A percentile compares a stretch with the other conserved stretches of the same genome.
phyloP scores from a whole-genome alignment of 1,140 invertebrate genomes.

The Dreissena polymorpha region DNA sequence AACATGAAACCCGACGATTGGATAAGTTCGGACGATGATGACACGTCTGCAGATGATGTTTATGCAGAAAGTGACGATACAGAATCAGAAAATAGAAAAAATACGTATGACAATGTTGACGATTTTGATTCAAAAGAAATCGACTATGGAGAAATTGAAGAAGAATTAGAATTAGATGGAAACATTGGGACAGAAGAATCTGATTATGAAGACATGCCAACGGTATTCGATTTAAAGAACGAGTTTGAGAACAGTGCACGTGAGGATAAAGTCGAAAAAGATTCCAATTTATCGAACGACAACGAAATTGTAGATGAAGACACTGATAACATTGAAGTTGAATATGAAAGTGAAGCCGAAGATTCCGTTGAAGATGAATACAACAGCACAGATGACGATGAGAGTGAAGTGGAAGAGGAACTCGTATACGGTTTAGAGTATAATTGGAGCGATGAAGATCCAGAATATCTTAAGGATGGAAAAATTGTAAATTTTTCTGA shows the following conservation, averaged over 20 bases:
- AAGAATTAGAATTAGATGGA: not conserved
- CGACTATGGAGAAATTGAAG: not conserved
- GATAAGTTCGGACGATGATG: too few relatives aligned
- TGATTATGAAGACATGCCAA: slow-evolving; percentile 13
- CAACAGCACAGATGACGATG: too few relatives aligned
- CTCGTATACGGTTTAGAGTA: too few relatives aligned
- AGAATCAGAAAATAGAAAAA: not conserved
- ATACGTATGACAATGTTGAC: not conserved
- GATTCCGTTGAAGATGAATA: too few relatives aligned
- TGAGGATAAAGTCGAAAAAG: not conserved
- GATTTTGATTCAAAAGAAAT: not conserved
- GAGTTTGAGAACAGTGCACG: not conserved
- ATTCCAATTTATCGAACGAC: not conserved
- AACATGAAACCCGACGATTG: too few relatives aligned
- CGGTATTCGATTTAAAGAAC: not conserved
- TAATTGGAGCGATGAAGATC: too few relatives aligned
- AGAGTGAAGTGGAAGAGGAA: too few relatives aligned
- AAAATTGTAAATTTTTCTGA: too few relatives aligned
- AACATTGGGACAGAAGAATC: not conserved
- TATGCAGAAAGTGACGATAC: not conserved
- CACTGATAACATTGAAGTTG: not conserved
- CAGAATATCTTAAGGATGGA: too few relatives aligned
- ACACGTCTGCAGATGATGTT: not conserved
- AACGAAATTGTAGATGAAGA: not conserved
- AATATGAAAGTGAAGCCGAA: not conserved